Base-by-base conservation (phyloP, 2,888 invertebrate species). In the Theretra japonica region DNA sequence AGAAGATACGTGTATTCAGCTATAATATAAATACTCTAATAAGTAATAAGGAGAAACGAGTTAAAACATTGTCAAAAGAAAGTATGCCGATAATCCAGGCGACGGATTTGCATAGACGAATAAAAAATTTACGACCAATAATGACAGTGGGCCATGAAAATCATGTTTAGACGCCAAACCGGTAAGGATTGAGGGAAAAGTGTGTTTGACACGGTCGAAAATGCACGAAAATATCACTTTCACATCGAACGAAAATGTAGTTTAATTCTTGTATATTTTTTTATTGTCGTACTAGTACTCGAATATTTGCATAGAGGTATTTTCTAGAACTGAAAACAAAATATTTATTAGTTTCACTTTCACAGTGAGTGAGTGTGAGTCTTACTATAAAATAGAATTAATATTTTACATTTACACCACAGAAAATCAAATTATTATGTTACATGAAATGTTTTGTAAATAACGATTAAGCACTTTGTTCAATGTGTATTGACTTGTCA, bases 141-240 rank as follows among this genome's bases (percentile, higher is more conserved):
- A 62, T 62, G 4, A 41, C 41, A 48, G 41, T 41, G 48, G 23
- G 48, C 48, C 23, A 15, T 15, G 41, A 23, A 65, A 48, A 48
- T 48, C 41, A 48, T 65, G 41, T 41, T 48, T 6, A 17, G 62
- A 21, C 21, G 33, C 1, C n/a, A 41, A 48, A 65, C 65, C 65
- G 65, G 65, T 48, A 65, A 41, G 15, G n/a, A 17, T 65, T 65
- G 41, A 23, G 41, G 17, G 23, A 23, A 65, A 65, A 65, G 15
- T 53, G n/a, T 53, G 53, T n/a, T 53, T 53, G 19, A 53, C 53
- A 53, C 53, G 53, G 53, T 53, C n/a, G 53, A n/a, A 53, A 53
- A 53, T 53, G 53, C 53, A 53, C 53, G 53, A 53, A 53, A 53
- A 53, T 53, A 53, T 53, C 0, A n/a, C 53, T 53, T 53, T 53